Base-by-base conservation (phyloP, 2,888 invertebrate genomes). In the Phrixothrix hirtus region DNA sequence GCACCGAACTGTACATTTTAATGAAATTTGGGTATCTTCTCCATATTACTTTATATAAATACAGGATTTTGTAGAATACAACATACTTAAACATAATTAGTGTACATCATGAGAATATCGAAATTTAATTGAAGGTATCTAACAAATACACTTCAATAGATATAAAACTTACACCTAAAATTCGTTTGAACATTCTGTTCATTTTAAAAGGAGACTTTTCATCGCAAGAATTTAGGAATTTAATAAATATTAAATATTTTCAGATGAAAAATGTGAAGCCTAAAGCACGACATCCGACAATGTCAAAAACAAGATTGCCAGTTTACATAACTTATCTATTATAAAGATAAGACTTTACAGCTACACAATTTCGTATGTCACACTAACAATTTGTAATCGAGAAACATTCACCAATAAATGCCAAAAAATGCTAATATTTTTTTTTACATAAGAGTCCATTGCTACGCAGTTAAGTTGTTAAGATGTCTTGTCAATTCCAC, bases 21-120 rank as follows among this genome's bases (percentile, higher is more conserved):
- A 47, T 47, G 38, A 47, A 47, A 39, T 46, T 30, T 16, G 37
- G 41, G 9, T 30, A 30, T 29, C 41, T n/a, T 26, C 27, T n/a
- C n/a, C n/a, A n/a, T n/a, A n/a, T n/a, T n/a, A n/a, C n/a, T n/a
- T n/a, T n/a, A n/a, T n/a, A n/a, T n/a, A n/a, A n/a, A n/a, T n/a
- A n/a, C n/a, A n/a, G n/a, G n/a, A n/a, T n/a, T n/a, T n/a, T n/a
- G n/a, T n/a, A n/a, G n/a, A n/a, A n/a, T n/a, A n/a, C n/a, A n/a
- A n/a, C n/a, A n/a, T n/a, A n/a, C n/a, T n/a, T n/a, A n/a, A n/a
- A n/a, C n/a, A n/a, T n/a, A n/a, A n/a, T n/a, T n/a, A n/a, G n/a
- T n/a, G n/a, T n/a, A n/a, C n/a, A n/a, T n/a, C n/a, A n/a, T n/a
- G n/a, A n/a, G n/a, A n/a, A n/a, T n/a, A n/a, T n/a, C n/a, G n/a